phyloP scores from a whole-genome alignment of 2,888 invertebrate genomes.

The Phengaris arion region DNA sequence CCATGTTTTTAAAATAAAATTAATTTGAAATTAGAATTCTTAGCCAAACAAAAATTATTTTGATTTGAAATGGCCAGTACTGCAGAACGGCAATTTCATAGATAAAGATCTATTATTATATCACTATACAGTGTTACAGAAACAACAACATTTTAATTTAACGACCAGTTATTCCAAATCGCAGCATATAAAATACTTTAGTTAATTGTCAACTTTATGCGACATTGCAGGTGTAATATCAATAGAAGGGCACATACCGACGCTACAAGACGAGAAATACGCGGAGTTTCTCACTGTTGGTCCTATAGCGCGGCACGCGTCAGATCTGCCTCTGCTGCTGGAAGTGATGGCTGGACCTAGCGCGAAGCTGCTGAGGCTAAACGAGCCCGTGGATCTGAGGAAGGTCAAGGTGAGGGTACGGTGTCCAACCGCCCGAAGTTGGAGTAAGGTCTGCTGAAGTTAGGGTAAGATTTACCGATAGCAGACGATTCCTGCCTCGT shows the following conservation, averaged over 20 bases:
- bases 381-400: conserved; percentile 70
- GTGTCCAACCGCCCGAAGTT: no score
- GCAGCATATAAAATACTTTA: no score
- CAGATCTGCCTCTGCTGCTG: conserved; percentile 85
- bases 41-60: no score
- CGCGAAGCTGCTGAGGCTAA: conserved; percentile 62
- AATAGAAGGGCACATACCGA: conserved; percentile 81
- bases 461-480: neutral
- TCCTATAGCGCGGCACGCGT: conserved; percentile 88
- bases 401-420: conserved; percentile 58
- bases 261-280: conserved; percentile 68
- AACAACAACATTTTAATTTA: no score
- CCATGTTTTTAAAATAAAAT: no score
- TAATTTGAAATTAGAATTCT: no score
- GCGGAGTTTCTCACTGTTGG: conserved; percentile 79
- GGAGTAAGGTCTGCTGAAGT: neutral
- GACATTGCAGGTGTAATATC: conserved; percentile 71
- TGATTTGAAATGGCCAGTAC: no score
- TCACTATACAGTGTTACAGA: no score
- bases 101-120: no score
- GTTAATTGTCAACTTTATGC: neutral
- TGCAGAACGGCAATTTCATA: no score
- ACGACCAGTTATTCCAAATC: no score
- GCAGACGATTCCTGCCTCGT: no score
- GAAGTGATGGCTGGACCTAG: conserved; percentile 79